Percentiles rank a stretch among this genome's conserved stretches.
phyloP scores from a whole-genome alignment of 2,113 vertebrate species.

The Apus apus region DNA sequence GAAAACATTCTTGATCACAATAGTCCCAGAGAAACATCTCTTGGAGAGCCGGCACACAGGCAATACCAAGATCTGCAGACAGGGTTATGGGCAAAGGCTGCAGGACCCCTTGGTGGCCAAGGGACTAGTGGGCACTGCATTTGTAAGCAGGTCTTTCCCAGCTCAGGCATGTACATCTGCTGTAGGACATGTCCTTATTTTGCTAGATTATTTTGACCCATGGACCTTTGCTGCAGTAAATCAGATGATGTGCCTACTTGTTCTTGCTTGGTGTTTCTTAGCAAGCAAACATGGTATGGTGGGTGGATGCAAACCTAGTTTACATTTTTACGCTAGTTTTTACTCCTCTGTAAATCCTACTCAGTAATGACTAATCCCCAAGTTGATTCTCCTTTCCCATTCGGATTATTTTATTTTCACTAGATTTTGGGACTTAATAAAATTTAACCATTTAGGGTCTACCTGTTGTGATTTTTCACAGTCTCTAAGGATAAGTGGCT shows the following conservation, averaged over 20 bases:
- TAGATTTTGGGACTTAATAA: constrained; percentile 40
- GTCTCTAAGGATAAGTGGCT: background rate
- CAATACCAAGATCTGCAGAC: background rate
- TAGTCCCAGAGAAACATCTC: background rate
- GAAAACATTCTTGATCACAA: background rate
- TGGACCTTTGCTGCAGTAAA: constrained; percentile 24
- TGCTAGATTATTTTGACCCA: background rate
- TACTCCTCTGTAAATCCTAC: constrained; percentile 76
- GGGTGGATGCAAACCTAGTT: constrained; percentile 73
- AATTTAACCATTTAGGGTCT: constrained; percentile 45
- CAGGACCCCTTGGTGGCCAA: accelerated
- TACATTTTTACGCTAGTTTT: constrained; percentile 70
- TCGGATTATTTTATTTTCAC: constrained; percentile 54
- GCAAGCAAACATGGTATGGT: constrained; percentile 66
- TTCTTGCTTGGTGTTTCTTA: constrained; percentile 51
- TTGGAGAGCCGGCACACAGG: accelerated
- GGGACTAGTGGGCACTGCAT: background rate
- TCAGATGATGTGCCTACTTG: constrained; percentile 59
- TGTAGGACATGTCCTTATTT: background rate
- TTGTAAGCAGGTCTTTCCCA: background rate
- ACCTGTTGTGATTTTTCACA: background rate
- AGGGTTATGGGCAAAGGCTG: background rate
- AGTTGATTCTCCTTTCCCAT: constrained; percentile 64
- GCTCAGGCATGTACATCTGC: background rate
- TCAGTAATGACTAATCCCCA: constrained; percentile 72